Evolutionary conservation across 2,797 vertebrate genomes (phyloP).

Genomic region (Simalia tracyae): DNA sequence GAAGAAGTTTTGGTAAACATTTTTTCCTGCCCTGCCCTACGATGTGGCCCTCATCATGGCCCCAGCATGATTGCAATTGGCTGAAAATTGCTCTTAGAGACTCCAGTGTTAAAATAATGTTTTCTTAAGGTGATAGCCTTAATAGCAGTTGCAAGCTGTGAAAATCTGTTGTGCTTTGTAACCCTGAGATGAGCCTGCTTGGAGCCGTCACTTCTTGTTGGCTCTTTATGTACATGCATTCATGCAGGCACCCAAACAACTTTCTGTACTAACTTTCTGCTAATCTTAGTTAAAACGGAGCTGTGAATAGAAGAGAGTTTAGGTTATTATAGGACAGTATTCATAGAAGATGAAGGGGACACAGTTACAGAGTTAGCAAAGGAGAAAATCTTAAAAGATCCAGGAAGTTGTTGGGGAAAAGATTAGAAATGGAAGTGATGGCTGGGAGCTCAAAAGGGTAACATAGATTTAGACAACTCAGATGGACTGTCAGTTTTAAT

Average conservation of each 20-base stretch:
- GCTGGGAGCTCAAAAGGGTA: not conserved
- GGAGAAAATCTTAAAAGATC: not conserved
- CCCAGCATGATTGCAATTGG: not conserved
- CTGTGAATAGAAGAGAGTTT: not conserved
- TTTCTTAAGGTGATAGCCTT: not conserved
- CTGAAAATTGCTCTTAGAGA: not conserved
- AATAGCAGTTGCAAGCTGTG: not conserved
- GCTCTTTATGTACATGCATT: not conserved
- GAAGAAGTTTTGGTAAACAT: not conserved
- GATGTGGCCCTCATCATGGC: not conserved
- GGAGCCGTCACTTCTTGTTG: not conserved
- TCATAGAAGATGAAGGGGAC: not conserved
- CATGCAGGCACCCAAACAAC: not conserved
- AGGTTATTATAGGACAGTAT: not conserved
- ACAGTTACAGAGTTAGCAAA: not conserved
- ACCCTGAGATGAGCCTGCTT: not conserved
- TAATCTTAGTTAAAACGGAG: not conserved
- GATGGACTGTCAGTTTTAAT: not conserved
- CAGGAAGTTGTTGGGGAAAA: not conserved
- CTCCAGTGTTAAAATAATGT: not conserved
- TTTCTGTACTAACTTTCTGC: not conserved
- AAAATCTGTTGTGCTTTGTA: not conserved
- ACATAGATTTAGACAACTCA: not conserved
- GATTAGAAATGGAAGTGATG: not conserved
- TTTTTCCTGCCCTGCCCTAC: not conserved